Base-by-base conservation (phyloP, 2,113 vertebrate species). In the Tichodroma muraria region DNA sequence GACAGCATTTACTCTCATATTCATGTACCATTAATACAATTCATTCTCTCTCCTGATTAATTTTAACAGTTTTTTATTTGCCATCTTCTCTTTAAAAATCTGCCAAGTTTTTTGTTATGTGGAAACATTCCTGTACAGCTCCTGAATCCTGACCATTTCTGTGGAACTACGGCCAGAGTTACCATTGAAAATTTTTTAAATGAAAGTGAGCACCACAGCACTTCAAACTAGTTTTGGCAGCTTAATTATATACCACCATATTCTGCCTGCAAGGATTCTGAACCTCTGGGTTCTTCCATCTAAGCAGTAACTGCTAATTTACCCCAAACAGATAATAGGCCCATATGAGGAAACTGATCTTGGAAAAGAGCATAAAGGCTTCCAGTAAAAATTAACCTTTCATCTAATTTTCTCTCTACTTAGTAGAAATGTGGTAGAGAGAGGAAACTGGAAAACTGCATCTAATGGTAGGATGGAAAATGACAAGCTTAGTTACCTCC, bases 371-470 rank as follows among this genome's bases (percentile, higher is more conserved):
- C 9, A 15, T 42, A 76, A 85, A 77, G 44, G 7, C 9, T 89
- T 89, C 85, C 80, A 84, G 56, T 93, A 85, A 91, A 94, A 85
- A 64, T n/a, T 47, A 81, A 52, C 17, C 8, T 75, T 85, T 70
- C 38, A 60, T 31, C 27, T 77, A 11, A 70, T 73, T 90, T 93
- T 80, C 40, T 83, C 80, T 78, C 65, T 90, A 42, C 63, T 80
- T 77, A 77, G 75, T 57, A 94, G 76, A 90, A 88, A 83, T 15
- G 31, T 8, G 40, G 68, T 47, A 84, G 6, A 80, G 56, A 95
- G 53, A 94, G 88, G 82, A 91, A 92, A 93, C 35, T 88, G 76
- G 93, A 94, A 89, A 91, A 82, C 75, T 93, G 23, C 24, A 63
- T 66, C 24, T 70, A 77, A 33, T 23, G 23, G 57, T 80, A 88